Base-by-base conservation (phyloP, 2,888 invertebrate genomes). In the Athalia circularis region DNA sequence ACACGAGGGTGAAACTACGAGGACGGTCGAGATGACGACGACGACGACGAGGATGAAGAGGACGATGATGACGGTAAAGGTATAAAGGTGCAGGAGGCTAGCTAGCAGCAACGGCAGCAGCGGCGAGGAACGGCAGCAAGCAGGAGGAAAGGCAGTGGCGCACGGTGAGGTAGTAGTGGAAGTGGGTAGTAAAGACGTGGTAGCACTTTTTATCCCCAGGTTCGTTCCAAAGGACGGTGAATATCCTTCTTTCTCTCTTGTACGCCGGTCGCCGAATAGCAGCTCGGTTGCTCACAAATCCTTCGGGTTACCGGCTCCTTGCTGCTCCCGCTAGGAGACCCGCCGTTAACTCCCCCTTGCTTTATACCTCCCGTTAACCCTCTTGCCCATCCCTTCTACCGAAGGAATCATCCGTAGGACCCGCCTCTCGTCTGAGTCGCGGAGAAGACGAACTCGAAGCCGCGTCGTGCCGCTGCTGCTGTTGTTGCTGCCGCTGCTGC, bases 281-380 rank as follows among this genome's bases (percentile, higher is more conserved):
- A 85, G 86, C 86, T 84, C 85, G 85, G 86, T 88, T 87, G 86
- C 89, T 88, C 88, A 86, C 87, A 86, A 87, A 87, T 88, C 88
- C 88, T 87, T 87, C 87, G 87, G 84, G 85, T 86, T 83, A 84
- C 84, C 85, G 83, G 87, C 89, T 89, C 86, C 89, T 89, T 88
- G 86, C 86, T 72, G 87, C 87, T 86, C 84, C 85, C 83, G 84
- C 84, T 81, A 78, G 76, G 80, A 29, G 82, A 81, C 80, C 77
- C 80, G 61, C 78, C 80, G 65, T 76, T 47, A 64, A 74, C 52
- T 47, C 47, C 77, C 29, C 54, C 29, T 75, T 76, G 67, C 74
- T 78, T 57, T 80, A 79, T 77, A 79, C 81, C 80, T 29, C 29
- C 47, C 59, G 65, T 47, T 11, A 7, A 68, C 79, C 70, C 79